Base-by-base conservation (phyloP, 2,888 invertebrate genomes). In the Galeopsomyia nigrocyanea region DNA sequence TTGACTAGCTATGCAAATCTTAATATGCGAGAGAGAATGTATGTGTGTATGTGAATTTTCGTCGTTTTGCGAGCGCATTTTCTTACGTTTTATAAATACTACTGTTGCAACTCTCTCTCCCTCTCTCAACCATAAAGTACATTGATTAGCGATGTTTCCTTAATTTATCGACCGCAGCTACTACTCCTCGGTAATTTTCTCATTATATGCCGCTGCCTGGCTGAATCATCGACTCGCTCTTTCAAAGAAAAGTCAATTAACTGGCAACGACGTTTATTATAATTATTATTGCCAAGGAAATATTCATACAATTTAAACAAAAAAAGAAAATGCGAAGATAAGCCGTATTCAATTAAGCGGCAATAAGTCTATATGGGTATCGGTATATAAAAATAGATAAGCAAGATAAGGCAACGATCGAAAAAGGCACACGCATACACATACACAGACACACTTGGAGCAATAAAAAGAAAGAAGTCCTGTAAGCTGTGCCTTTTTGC, bases 1-100 rank as follows among this genome's bases (percentile, higher is more conserved):
- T 73, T 72, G 71, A 75, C 71, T 72, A 70, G 75, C 74, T 75
- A 76, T 76, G 71, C 68, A 73, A 73, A 73, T 73, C 60, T 73
- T 73, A 73, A 73, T 73, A 73, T 68, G 60, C 68, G 46, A 53
- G 31, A 39, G 39, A 53, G 31, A 39, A 7, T 26, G 26, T 26
- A 26, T 3, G 26, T 26, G 26, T 26, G 26, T 26, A n/a, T n/a
- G 26, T 39, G 10, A 3, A 39, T 39, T 39, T 39, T 10, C 39
- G 10, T 39, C 49, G 39, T 22, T 57, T 39, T 55, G 0, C 14
- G 14, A n/a, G 71, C 50, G 22, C 13, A 39, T 50, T 62, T 66
- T 66, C 71, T 71, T 56, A 26, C 26, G 56, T 62, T 56, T 71
- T 66, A 60, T 53, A 66, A 65, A 71, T 71, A 71, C 55, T 60